Conservation (phyloP, 1,140 invertebrate species). For the Phocides pigmalion region DNA sequence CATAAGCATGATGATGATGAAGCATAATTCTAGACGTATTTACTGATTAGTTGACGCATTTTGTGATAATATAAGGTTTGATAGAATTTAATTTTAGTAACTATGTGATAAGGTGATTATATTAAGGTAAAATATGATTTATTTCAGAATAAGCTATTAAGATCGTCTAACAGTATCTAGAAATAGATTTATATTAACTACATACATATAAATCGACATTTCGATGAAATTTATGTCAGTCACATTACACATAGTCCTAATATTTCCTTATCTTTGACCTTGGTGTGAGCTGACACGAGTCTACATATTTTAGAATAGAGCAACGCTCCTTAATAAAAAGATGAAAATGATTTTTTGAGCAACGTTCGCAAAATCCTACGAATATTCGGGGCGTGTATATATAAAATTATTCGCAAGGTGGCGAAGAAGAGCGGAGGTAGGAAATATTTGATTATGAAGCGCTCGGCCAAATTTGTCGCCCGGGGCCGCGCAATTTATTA, state of each 20-base stretch:
- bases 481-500: slow-evolving; percentile 24
- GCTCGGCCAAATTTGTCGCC: slow-evolving; percentile 25
- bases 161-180: no score
- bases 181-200: no score
- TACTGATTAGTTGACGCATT: no score
- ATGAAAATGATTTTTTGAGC: slow-evolving; percentile 16
- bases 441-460: slow-evolving; percentile 23
- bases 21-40: no score
- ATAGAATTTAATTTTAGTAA: no score
- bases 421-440: slow-evolving; percentile 2
- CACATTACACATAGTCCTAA: neutral
- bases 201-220: neutral
- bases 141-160: no score
- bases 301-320: slow-evolving; percentile 10
- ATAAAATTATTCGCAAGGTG: slow-evolving; percentile 22
- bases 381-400: slow-evolving; percentile 13
- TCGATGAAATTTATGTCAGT: neutral
- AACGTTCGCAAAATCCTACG: slow-evolving; percentile 12
- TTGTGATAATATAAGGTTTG: no score
- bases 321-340: slow-evolving; percentile 16
- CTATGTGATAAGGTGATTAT: no score
- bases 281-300: neutral
- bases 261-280: neutral
- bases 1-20: no score
- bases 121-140: no score